Base-by-base conservation (phyloP, 1,140 invertebrate species). In the Nymphalis io region DNA sequence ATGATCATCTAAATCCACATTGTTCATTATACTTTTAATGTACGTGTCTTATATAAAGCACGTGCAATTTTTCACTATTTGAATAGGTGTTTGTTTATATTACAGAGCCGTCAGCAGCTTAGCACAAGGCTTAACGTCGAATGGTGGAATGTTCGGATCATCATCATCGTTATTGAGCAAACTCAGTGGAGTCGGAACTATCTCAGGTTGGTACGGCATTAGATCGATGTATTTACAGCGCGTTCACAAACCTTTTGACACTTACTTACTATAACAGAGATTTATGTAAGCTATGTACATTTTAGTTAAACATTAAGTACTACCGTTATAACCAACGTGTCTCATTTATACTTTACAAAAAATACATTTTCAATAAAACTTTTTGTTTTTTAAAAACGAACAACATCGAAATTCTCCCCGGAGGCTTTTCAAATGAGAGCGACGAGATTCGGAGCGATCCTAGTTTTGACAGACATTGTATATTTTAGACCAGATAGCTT, bases 81-180 rank as follows among this genome's bases (percentile, higher is more conserved):
- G 72, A 80, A 76, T 63, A 70, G 55, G 58, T 60, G 53, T 80
- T 79, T 83, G 72, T 87, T 86, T 84, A 64, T 77, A 44, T 92
- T 90, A 38, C 89, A 92, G 90, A 87, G 84, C 88, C 82, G 93
- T 93, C 92, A 84, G 95, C 93, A 91, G 88, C 80, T 85, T 92
- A 75, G 96, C 94, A 10, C 95, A 94, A 58, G 93, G 95, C 38
- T 92, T 95, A 20, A 95, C 95, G 13, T 93, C 95, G 33, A 96
- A 96, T 80, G 95, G 95, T 59, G 95, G 95, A 61, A 96, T 96
- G 91, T 97, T 96, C 77, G 95, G 96, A 44, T 96, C 95, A 20
- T 96, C 95, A 74, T 96, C 94, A 76, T 96, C 96, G 33, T 91
- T 97, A 64, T 95, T 96, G 82, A 96, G 95, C n/a, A 96, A 96